These are phyloP conservation scores for Falco berigora DNA, from an alignment of 2,797 vertebrate genomes.

Conservation along the genomic window DNA sequence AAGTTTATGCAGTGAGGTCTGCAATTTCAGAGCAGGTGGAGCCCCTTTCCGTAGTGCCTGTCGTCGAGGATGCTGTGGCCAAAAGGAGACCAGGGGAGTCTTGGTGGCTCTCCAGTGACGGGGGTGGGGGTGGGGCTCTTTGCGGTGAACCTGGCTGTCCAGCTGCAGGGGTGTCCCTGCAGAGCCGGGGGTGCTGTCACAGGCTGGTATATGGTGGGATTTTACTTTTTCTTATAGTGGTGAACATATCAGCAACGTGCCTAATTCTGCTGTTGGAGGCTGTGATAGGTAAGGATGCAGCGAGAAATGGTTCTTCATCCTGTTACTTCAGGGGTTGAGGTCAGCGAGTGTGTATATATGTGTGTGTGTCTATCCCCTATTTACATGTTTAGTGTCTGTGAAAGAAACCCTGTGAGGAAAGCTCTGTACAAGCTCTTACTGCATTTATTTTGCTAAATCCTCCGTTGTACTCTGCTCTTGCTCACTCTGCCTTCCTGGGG, in stretches of 20 bases:
- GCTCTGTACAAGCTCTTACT: not conserved
- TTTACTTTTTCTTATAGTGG: not conserved
- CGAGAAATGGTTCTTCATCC: not conserved
- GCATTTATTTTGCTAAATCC: not conserved
- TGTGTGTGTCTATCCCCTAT: too few relatives aligned
- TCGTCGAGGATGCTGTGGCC: not conserved
- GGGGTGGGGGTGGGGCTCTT: not conserved
- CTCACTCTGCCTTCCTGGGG: not conserved
- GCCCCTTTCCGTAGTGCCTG: not conserved
- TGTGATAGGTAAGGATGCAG: not conserved
- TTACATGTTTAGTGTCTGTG: not conserved
- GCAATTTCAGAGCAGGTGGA: not conserved
- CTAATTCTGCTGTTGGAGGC: not conserved
- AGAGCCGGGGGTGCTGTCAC: accelerated
- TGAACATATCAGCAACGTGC: not conserved
- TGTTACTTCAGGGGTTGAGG: not conserved
- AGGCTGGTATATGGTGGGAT: not conserved
- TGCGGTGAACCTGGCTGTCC: not conserved
- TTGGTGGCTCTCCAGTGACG: not conserved
- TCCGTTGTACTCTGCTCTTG: not conserved
- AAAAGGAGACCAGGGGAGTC: not conserved
- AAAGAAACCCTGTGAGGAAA: not conserved
- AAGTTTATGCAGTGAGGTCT: not conserved
- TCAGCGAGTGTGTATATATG: not conserved
- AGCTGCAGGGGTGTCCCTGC: accelerated